These are phyloP conservation scores for Rhinopomastus cyanomelas DNA, from an alignment of 2,113 vertebrate genomes.

Conservation along the genomic window DNA sequence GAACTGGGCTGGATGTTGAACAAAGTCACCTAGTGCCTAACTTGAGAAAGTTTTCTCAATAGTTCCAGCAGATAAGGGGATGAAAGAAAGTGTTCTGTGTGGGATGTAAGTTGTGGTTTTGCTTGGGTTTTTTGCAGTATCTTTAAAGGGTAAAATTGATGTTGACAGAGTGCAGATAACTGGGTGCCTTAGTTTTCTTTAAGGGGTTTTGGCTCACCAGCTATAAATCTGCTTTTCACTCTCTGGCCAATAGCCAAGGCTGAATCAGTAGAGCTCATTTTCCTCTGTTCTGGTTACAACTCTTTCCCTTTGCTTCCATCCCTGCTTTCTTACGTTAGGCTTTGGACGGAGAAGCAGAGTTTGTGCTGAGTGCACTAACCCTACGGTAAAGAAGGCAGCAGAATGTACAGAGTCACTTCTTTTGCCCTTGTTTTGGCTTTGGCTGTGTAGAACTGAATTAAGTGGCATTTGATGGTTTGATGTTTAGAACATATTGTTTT, in stretches of 20 bases:
- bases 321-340: background rate
- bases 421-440: background rate
- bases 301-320: background rate
- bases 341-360: background rate
- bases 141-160: conserved; percentile 1
- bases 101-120: background rate
- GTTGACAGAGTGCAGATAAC: background rate
- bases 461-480: background rate
- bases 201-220: background rate
- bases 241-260: background rate
- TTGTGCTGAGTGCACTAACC: background rate
- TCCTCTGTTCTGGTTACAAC: background rate
- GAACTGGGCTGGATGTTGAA: background rate
- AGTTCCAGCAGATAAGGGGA: conserved; percentile 12
- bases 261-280: background rate
- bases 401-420: background rate
- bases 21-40: background rate
- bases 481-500: background rate
- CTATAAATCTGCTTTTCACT: background rate
- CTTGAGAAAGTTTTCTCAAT: conserved; percentile 17
- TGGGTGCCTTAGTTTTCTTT: background rate
- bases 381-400: background rate
- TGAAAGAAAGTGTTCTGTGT: conserved; percentile 40
- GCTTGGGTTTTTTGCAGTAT: background rate
- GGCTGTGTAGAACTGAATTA: conserved; percentile 2